Conservation (phyloP, 2,797 vertebrate genomes). For the Schizothorax lantsangensis region DNA sequence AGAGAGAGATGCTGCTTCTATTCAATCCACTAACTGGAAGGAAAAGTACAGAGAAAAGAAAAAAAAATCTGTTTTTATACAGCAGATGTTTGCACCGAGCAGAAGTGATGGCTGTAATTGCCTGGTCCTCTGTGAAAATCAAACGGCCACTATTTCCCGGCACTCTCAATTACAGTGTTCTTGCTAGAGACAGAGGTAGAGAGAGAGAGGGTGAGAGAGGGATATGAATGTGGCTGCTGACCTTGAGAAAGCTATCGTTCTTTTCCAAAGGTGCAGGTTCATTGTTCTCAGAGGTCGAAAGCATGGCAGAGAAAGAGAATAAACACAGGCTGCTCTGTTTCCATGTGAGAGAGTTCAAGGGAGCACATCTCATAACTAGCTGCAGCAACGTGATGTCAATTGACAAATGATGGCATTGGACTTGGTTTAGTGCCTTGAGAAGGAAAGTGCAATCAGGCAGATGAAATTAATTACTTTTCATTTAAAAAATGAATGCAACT, state of each 20-base stretch:
- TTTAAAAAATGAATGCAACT: constrained; percentile 13
- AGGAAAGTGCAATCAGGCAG: constrained; percentile 29
- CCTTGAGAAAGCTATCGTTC: constrained; percentile 68
- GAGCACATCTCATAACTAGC: constrained; percentile 26
- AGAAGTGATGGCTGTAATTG: constrained; percentile 55
- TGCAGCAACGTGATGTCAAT: constrained; percentile 35
- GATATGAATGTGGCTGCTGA: constrained; percentile 58
- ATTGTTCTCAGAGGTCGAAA: constrained; percentile 64
- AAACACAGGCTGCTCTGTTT: constrained; percentile 46
- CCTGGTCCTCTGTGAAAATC: constrained; percentile 62
- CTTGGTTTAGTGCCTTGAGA: constrained; percentile 46
- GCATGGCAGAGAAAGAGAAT: constrained; percentile 39
- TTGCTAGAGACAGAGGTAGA: constrained; percentile 20
- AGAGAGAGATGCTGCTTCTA: constrained; percentile 27
- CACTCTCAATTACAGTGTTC: constrained; percentile 43
- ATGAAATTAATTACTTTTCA: constrained; percentile 31
- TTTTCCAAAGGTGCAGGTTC: constrained; percentile 58
- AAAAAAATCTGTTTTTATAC: constrained; percentile 45
- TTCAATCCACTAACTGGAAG: constrained; percentile 24
- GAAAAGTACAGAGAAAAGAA: constrained; percentile 15
- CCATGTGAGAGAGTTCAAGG: constrained; percentile 16
- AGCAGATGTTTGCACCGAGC: constrained; percentile 55
- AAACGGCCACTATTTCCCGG: constrained; percentile 51
- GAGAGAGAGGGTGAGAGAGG: constrained; percentile 25
- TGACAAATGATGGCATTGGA: constrained; percentile 46